Conservation (phyloP, 2,888 invertebrate genomes). For the Drosophila fungiperda region DNA sequence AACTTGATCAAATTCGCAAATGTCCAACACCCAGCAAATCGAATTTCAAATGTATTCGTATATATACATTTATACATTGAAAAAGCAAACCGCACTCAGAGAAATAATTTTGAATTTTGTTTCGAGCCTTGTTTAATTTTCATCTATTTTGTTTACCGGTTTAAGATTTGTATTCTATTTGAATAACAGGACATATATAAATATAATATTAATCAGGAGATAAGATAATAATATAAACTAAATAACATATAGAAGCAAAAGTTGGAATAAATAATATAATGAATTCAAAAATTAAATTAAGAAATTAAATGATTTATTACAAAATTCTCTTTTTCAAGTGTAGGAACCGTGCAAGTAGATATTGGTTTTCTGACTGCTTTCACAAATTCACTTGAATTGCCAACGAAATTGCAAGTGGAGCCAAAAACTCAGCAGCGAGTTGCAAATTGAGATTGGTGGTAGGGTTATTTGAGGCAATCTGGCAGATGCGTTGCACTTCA, state of each 20-base stretch:
- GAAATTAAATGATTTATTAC: background rate
- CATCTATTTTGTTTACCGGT: background rate
- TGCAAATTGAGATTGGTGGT: slow-evolving; percentile 17
- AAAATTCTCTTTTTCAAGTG: background rate
- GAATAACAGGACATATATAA: background rate
- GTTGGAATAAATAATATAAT: background rate
- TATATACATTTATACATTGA: background rate
- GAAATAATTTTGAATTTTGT: background rate
- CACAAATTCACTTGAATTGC: slow-evolving; percentile 26
- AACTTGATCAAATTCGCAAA: slow-evolving; percentile 39
- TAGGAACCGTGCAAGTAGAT: slow-evolving; percentile 2
- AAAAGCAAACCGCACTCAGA: background rate
- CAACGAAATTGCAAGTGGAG: slow-evolving; percentile 38
- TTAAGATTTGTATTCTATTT: background rate
- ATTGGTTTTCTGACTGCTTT: slow-evolving; percentile 37
- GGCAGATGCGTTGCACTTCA: slow-evolving; percentile 32
- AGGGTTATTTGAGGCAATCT: slow-evolving; percentile 1
- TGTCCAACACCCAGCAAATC: slow-evolving; percentile 50
- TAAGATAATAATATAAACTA: too few relatives aligned
- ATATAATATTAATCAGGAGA: too few relatives aligned
- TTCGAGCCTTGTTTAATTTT: background rate
- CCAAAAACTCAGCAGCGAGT: slow-evolving; percentile 34
- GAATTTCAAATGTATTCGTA: slow-evolving; percentile 44
- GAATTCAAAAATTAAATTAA: too few relatives aligned
- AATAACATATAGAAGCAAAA: background rate